Percentiles rank a stretch among this genome's conserved stretches.
Conservation (phyloP, 2,113 vertebrate genomes). For the Hepsetus odoe region DNA sequence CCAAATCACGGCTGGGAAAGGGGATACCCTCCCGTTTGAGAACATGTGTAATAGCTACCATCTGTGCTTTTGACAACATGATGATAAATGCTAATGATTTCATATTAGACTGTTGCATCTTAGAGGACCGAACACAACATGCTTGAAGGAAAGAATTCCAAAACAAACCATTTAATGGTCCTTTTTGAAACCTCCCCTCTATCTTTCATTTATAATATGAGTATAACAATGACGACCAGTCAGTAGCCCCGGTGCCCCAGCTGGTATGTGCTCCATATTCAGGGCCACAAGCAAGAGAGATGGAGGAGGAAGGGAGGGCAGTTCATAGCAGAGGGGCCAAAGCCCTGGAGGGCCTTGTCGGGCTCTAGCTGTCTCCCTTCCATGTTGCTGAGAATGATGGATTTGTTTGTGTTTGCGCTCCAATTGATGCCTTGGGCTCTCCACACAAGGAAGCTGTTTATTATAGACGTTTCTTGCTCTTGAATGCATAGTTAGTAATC, state of each 20-base stretch:
- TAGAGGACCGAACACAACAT: background rate
- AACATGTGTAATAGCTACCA: background rate
- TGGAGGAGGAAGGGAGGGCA: background rate
- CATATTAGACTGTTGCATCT: background rate
- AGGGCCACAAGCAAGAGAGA: background rate
- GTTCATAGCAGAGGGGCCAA: background rate
- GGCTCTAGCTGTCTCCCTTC: conserved; percentile 22
- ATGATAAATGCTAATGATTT: background rate
- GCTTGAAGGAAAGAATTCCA: background rate
- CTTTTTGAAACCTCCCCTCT: background rate
- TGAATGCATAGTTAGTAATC: conserved; percentile 5
- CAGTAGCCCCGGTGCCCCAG: background rate
- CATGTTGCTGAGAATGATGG: conserved; percentile 30
- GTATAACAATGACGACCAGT: conserved; percentile 12
- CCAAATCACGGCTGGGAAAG: background rate
- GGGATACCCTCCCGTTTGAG: background rate
- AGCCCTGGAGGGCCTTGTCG: conserved; percentile 32
- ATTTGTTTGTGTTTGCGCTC: conserved; percentile 48
- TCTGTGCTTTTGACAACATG: background rate
- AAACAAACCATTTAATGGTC: no score
- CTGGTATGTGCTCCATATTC: conserved; percentile 16
- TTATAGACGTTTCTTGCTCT: background rate
- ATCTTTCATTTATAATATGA: background rate
- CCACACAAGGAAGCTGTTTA: background rate
- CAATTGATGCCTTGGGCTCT: conserved; percentile 24